Percentiles rank a stretch among this genome's conserved stretches.
Conservation (phyloP, 2,888 invertebrate genomes). For the Limnephilus rhombicus region DNA sequence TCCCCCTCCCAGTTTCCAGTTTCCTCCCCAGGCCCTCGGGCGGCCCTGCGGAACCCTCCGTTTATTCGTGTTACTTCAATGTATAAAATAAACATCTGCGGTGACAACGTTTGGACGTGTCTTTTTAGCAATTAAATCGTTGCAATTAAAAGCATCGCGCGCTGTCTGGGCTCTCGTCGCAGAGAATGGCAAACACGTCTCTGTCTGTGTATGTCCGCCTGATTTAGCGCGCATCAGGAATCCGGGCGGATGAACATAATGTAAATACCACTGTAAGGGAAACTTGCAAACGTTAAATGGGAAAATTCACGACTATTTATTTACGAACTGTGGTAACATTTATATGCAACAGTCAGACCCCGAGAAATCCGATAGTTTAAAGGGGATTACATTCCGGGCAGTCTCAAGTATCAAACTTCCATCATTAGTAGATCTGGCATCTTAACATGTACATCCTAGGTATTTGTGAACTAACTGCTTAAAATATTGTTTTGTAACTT, state of each 20-base stretch:
- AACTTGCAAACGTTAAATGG: neutral
- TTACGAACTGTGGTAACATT: neutral
- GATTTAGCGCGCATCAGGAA: conserved; percentile 17
- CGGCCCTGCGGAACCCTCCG: conserved; percentile 29
- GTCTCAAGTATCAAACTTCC: neutral
- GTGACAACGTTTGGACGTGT: conserved; percentile 60
- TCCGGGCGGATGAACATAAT: neutral
- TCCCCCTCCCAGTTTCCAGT: conserved; percentile 11
- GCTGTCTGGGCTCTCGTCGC: conserved; percentile 16
- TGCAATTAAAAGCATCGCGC: conserved; percentile 53
- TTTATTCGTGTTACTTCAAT: conserved; percentile 46
- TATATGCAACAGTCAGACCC: neutral
- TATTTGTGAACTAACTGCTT: neutral
- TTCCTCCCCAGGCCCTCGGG: conserved; percentile 37
- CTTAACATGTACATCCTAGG: neutral
- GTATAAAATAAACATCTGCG: conserved; percentile 62
- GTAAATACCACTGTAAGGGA: neutral
- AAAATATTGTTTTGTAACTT: neutral
- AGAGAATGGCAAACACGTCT: neutral
- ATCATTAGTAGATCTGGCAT: neutral
- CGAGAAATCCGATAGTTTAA: neutral
- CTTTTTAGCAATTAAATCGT: conserved; percentile 58
- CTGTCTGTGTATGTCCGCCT: neutral
- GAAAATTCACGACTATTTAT: neutral
- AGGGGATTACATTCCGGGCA: neutral